phyloP scores from a whole-genome alignment of 2,797 vertebrate species.

The Pristis pectinata region DNA sequence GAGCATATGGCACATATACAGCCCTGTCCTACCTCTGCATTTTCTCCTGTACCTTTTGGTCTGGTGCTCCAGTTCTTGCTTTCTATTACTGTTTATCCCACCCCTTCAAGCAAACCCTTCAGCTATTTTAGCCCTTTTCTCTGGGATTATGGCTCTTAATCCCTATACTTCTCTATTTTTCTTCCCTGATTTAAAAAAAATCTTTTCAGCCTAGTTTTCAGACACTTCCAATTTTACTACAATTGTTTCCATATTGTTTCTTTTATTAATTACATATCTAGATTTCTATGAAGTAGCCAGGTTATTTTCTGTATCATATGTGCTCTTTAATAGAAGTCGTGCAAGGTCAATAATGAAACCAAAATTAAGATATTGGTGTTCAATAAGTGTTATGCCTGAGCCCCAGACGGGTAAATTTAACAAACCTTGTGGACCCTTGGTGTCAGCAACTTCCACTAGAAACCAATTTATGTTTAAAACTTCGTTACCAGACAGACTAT shows the following conservation, averaged over 20 bases:
- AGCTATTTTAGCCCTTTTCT: not conserved
- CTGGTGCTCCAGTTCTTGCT: not conserved
- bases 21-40: not conserved
- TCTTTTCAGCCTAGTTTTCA: not conserved
- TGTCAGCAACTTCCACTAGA: not conserved
- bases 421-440: not conserved
- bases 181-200: not conserved
- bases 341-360: not conserved
- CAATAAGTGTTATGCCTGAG: not conserved
- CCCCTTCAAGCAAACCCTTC: not conserved
- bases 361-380: not conserved
- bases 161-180: not conserved
- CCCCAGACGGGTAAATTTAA: not conserved
- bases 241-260: not conserved
- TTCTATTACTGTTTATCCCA: not conserved
- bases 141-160: not conserved
- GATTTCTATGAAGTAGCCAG: not conserved
- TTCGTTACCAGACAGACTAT: not conserved
- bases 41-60: not conserved
- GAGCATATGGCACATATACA: no score
- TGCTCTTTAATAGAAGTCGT: not conserved
- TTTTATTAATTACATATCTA: not conserved
- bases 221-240: not conserved
- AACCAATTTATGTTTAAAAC: not conserved
- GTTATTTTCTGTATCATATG: not conserved